phyloP scores from a whole-genome alignment of 64 coral and sea anemone genomes.

The Dendrophyllia cribrosa region DNA sequence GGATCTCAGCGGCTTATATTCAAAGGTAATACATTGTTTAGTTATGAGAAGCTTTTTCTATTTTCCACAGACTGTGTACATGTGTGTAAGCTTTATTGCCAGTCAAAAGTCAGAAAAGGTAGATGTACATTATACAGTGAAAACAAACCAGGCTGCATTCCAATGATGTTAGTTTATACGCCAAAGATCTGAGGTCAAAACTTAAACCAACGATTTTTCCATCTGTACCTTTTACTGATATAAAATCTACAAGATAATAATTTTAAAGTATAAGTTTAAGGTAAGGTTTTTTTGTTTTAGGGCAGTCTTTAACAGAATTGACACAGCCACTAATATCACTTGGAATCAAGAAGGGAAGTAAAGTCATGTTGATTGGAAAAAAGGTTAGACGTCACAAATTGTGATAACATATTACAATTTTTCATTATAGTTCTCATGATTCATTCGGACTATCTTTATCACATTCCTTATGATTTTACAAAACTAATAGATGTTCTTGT shows the following conservation, averaged over 20 bases:
- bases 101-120: no score
- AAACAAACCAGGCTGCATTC: no score
- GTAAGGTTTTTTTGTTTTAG: background rate
- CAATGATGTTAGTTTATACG: no score
- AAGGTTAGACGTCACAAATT: background rate
- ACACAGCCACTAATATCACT: background rate
- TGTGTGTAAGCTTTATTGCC: background rate
- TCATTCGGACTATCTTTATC: no score
- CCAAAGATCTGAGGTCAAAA: no score
- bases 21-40: background rate
- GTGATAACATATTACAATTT: no score
- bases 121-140: no score
- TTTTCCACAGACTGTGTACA: background rate
- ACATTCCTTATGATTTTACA: no score
- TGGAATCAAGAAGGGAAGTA: slow-evolving; percentile 31
- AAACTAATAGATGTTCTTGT: no score
- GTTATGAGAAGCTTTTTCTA: background rate
- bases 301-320: slow-evolving; percentile 28
- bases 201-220: no score
- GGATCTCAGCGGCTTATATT: slow-evolving; percentile 28
- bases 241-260: background rate
- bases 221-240: no score
- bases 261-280: background rate
- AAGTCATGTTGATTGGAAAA: slow-evolving; percentile 22
- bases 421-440: no score